Base-by-base conservation (phyloP, 2,113 vertebrate species). In the Embiotoca jacksoni region DNA sequence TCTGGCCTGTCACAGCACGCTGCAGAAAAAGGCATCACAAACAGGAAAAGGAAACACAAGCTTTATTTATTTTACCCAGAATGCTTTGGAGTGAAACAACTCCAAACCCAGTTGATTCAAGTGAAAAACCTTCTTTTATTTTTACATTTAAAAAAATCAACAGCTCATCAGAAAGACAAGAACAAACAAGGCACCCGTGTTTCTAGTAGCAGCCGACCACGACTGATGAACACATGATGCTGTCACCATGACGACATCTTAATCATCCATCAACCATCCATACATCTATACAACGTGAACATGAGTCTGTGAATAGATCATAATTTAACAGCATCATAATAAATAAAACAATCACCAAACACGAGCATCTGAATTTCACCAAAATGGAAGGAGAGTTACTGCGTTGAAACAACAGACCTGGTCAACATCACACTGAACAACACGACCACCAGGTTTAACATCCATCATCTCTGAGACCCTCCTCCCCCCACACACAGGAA, bases 151-250 rank as follows among this genome's bases (percentile, higher is more conserved):
- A n/a, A 82, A 82, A 82, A 84, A 58, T 63, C 62, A 60, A 37
- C 14, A 31, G 3, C 30, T n/a, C 41, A 59, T 5, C 3, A 59
- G 58, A 58, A 53, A 66, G 47, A 74, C 33, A 55, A 64, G 30
- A 70, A 64, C 36, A 61, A 54, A 66, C 36, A 83, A 88, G 82
- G 80, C 82, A 90, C 86, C 33, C 30, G 54, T 49, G 60, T 68
- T 77, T 84, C 80, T 75, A 86, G 71, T 81, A 68, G 54, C 10
- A 23, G 5, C 10, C 44, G 23, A 23, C 55, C 9, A 78, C 37
- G 59, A 80, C 60, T 16, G 36, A 75, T 54, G 71, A 2, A 70
- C 44, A 78, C 44, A 64, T 55, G 10, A 32, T 23, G 54, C 65
- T 30, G 13, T 62, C 35, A 44, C 5, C 3, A 39, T 9, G 52